Conservation (phyloP, 1,140 invertebrate genomes). For the Brachionus rotundiformis region DNA sequence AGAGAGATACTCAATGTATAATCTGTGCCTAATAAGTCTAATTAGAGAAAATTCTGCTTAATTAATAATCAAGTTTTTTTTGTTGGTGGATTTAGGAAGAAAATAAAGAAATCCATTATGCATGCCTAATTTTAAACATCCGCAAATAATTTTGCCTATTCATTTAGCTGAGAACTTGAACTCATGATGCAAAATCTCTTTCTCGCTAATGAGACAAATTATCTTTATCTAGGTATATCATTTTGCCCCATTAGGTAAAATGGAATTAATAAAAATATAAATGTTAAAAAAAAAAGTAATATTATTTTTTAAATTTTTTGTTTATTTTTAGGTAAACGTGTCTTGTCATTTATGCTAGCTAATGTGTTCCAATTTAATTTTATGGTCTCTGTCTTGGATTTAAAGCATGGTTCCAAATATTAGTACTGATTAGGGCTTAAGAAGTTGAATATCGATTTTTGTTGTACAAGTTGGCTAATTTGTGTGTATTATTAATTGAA, state of each 20-base stretch:
- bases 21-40: constrained; percentile 25
- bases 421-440: background rate
- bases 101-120: background rate
- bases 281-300: background rate
- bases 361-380: background rate
- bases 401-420: background rate
- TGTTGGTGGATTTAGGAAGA: constrained; percentile 13
- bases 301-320: background rate
- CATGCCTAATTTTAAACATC: constrained; percentile 47
- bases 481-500: constrained; percentile 46
- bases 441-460: constrained; percentile 46
- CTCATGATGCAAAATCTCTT: constrained; percentile 12
- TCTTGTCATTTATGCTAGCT: background rate
- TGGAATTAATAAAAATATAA: background rate
- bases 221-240: background rate
- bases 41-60: background rate
- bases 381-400: background rate
- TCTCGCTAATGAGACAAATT: background rate
- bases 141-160: constrained; percentile 4
- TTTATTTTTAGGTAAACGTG: too few relatives aligned
- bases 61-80: constrained; percentile 47
- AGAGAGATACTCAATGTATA: background rate
- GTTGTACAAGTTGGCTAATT: constrained; percentile 29
- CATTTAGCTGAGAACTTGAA: background rate
- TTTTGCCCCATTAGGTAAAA: background rate